Evolutionary conservation across 2,888 invertebrate genomes (phyloP), one percentile per base, ranked within the genome.

Genomic region (Caenorhabditis angaria): DNA sequence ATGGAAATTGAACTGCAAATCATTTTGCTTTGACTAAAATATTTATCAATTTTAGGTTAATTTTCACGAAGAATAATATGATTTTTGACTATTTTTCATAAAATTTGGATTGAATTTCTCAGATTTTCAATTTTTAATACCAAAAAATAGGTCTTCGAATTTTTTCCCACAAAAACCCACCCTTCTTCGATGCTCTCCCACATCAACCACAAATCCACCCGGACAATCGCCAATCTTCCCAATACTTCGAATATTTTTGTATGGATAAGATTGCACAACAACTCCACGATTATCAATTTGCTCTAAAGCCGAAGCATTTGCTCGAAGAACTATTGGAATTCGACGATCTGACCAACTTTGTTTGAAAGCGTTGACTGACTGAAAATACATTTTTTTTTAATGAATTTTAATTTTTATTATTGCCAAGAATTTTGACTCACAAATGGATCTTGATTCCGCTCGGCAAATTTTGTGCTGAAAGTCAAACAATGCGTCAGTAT

Each of bases 291-390:
- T 70, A 32, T 75, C 70, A 25, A 76, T 67, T 88, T 97, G 97
- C 88, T 96, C 94, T 64, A 99, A 89, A 29, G 94, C 93, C 88
- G 93, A 93, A 0, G 94, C 93, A n/a, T 94, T 94, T 1, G 96
- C 93, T 90, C 96, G 95, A 70, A 99, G 89, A 27, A 93, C 91
- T 22, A 94, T 92, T 0, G 95, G 94, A 51, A 95, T 90, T 74
- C 93, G 91, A 41, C 93, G 93, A 61, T 95, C 95, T 56, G 95
- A 94, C 97, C 97, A 99, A 87, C 97, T 96, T 87, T 94, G 93
- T 89, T 99, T 97, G 89, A 93, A 94, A 5, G 94, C 94, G 89
- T 58, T 65, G 14, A 77, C 69, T 24, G 61, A 76, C 80, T 80
- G 59, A 32, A 54, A 14, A 27, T 29, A 22, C n/a, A 24, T 20